Percentiles rank a stretch among this genome's conserved stretches.
Conservation (phyloP, 2,797 vertebrate species). For the Melanogrammus aeglefinus region DNA sequence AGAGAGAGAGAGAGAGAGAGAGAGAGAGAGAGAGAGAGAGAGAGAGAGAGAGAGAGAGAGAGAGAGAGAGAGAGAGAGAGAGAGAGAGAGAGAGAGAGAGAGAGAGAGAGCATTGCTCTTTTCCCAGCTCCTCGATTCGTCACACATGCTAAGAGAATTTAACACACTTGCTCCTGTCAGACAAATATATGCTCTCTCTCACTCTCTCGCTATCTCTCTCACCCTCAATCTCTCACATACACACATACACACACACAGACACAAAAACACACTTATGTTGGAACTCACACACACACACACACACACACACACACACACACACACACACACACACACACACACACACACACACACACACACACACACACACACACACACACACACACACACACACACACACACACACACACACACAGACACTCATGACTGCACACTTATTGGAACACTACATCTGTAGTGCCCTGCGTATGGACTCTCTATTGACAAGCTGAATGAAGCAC, state of each 20-base stretch:
- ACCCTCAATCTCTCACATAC: background rate
- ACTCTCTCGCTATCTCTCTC: background rate
- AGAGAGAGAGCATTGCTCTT: slow-evolving; percentile 59
- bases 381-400: slow-evolving; percentile 51
- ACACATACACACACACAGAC: slow-evolving; percentile 27
- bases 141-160: slow-evolving; percentile 77
- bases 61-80: slow-evolving; percentile 29
- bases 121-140: slow-evolving; percentile 73
- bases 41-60: slow-evolving; percentile 33
- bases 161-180: slow-evolving; percentile 61
- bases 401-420: slow-evolving; percentile 48
- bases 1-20: slow-evolving; percentile 36
- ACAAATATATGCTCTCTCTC: slow-evolving; percentile 44
- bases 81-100: too few relatives aligned
- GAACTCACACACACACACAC: slow-evolving; percentile 51
- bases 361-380: slow-evolving; percentile 53
- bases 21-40: slow-evolving; percentile 35
- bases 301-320: slow-evolving; percentile 49
- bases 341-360: background rate
- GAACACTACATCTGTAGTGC: slow-evolving; percentile 49
- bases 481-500: slow-evolving; percentile 55
- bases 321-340: slow-evolving; percentile 31
- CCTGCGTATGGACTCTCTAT: slow-evolving; percentile 36
- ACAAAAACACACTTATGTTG: slow-evolving; percentile 43
- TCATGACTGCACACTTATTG: slow-evolving; percentile 16